Evolutionary conservation across 37 sponge, comb jelly and placozoan species (phyloP).

Genomic region (Dysidea cf. avara): DNA sequence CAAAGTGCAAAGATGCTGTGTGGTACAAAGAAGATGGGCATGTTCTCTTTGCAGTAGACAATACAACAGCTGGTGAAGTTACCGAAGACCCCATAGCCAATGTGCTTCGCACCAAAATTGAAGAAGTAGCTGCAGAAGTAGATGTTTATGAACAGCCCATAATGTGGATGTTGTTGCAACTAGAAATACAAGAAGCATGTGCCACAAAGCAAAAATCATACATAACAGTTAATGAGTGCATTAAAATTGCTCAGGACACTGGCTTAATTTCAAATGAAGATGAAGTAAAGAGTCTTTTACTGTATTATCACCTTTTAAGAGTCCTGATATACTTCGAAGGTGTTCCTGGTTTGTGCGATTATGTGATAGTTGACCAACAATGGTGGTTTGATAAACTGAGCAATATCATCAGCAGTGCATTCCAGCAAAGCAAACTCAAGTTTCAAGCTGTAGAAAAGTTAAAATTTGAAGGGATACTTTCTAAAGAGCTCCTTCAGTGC

Average conservation of each 20-base stretch:
- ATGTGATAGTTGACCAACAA: conserved; percentile 33
- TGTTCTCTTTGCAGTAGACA: no score
- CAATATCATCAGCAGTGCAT: no score
- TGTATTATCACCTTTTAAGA: conserved; percentile 54
- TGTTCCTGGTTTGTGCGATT: conserved; percentile 1
- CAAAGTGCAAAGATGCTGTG: no score
- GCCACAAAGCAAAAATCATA: conserved; percentile 10
- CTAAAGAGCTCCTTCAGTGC: no score
- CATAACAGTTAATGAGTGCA: conserved; percentile 4
- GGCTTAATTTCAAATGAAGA: conserved; percentile 5
- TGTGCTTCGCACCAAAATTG: not conserved
- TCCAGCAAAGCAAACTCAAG: no score
- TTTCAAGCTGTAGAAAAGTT: no score
- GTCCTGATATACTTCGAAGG: conserved; percentile 38
- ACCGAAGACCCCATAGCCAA: conserved; percentile 30
- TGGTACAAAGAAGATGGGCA: no score
- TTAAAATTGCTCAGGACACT: conserved; percentile 12
- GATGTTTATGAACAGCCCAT: conserved; percentile 21
- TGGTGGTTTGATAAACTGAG: no score
- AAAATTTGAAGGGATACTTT: no score
- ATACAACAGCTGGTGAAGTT: conserved; percentile 43
- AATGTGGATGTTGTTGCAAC: conserved; percentile 45
- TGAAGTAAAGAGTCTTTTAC: conserved; percentile 30
- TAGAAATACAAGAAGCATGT: conserved; percentile 25
- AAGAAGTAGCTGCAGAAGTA: conserved; percentile 15